Conservation (phyloP, 2,888 invertebrate genomes). For the Biston betularia region DNA sequence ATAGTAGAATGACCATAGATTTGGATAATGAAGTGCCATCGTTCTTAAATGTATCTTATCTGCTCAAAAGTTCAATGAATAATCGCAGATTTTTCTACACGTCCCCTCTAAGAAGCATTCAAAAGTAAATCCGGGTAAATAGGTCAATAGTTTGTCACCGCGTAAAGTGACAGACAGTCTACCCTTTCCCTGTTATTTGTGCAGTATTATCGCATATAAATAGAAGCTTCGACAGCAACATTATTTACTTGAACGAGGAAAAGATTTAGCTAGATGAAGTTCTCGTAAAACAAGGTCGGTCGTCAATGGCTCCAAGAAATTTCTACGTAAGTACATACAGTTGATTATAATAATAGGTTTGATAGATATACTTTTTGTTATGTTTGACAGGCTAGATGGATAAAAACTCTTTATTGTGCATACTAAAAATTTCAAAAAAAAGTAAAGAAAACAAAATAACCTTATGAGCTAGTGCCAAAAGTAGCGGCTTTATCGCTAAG, state of each 20-base stretch:
- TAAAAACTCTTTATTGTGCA: too few relatives aligned
- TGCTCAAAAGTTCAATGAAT: neutral
- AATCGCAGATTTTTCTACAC: neutral
- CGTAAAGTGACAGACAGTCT: slow-evolving; percentile 7
- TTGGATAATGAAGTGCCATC: too few relatives aligned
- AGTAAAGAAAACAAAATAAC: too few relatives aligned
- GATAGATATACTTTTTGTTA: too few relatives aligned
- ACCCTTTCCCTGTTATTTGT: slow-evolving; percentile 21
- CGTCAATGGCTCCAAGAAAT: too few relatives aligned
- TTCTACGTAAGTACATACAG: too few relatives aligned
- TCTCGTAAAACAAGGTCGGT: neutral
- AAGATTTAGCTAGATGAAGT: neutral
- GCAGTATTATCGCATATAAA: slow-evolving; percentile 16
- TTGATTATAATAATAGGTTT: too few relatives aligned
- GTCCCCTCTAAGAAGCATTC: neutral
- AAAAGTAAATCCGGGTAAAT: slow-evolving; percentile 13
- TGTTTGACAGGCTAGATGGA: too few relatives aligned
- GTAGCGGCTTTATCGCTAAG: too few relatives aligned
- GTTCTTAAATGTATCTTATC: neutral
- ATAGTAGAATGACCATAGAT: too few relatives aligned
- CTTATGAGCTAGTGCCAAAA: too few relatives aligned
- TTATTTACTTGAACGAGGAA: slow-evolving; percentile 3
- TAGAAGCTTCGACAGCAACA: neutral
- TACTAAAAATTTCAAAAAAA: too few relatives aligned
- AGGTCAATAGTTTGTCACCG: slow-evolving; percentile 18